Percentiles rank a stretch among this genome's conserved stretches.
Conservation (phyloP, 2,797 vertebrate genomes). For the Chaetophractus vellerosus region DNA sequence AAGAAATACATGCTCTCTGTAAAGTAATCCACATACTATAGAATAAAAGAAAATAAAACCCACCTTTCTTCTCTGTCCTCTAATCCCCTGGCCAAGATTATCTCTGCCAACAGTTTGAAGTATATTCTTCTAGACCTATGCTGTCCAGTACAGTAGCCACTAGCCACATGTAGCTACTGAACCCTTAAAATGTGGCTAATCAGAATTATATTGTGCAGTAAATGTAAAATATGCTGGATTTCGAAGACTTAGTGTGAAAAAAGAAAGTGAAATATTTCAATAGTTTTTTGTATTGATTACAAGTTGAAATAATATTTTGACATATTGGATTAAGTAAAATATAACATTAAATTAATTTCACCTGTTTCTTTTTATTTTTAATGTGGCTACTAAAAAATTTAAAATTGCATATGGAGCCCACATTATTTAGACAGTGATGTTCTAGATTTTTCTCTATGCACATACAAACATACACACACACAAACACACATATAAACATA, state of each 20-base stretch:
- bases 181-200: neutral
- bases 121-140: neutral
- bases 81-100: neutral
- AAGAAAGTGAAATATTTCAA: neutral
- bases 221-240: conserved; percentile 49
- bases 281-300: neutral
- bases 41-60: neutral
- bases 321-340: conserved; percentile 19
- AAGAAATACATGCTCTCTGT: neutral
- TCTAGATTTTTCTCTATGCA: conserved; percentile 4
- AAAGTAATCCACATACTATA: neutral
- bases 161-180: neutral
- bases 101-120: neutral
- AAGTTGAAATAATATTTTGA: neutral
- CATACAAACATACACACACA: neutral
- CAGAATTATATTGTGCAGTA: neutral
- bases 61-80: neutral
- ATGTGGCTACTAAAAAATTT: neutral
- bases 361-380: conserved; percentile 20
- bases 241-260: conserved; percentile 42
- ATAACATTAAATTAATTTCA: conserved; percentile 45
- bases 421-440: neutral
- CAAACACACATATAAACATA: neutral
- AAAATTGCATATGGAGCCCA: neutral
- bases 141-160: neutral